phyloP scores from a whole-genome alignment of 2,888 invertebrate species.

The Thysanoteuthis rhombus region DNA sequence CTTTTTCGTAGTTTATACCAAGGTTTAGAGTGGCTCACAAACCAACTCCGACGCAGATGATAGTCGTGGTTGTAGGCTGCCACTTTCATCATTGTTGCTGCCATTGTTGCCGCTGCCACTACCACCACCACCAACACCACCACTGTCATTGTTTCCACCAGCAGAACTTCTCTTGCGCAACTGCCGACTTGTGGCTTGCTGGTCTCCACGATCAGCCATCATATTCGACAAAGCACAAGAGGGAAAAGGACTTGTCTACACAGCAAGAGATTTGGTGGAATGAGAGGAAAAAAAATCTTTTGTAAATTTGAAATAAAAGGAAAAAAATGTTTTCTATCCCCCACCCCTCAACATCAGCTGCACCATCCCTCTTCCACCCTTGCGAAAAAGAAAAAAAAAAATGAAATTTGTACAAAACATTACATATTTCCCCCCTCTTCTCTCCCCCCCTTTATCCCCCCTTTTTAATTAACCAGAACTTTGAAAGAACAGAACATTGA shows the following conservation, averaged over 20 bases:
- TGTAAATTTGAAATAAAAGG: not conserved
- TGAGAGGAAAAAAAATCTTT: not conserved
- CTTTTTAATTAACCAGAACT: not conserved
- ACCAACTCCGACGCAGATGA: conserved; percentile 63
- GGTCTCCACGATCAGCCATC: not conserved
- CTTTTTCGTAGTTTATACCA: conserved; percentile 63
- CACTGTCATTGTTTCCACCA: not conserved
- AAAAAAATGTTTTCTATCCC: not conserved
- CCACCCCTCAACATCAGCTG: not conserved
- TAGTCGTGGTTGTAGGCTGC: conserved; percentile 28
- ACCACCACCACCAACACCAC: not conserved
- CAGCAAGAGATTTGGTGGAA: not conserved
- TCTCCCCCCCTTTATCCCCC: not conserved
- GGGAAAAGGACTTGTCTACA: not conserved
- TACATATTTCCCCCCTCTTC: not conserved
- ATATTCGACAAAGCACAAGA: not conserved
- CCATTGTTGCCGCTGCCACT: not conserved
- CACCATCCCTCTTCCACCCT: not conserved
- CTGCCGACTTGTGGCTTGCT: not conserved
- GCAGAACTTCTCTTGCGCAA: not conserved
- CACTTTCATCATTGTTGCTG: not conserved
- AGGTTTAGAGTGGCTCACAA: conserved; percentile 70
- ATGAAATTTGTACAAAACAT: not conserved
- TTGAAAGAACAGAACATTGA: not conserved
- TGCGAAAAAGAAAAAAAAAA: not conserved